Conservation (phyloP, 2,888 invertebrate species). For the Leptopilina drosophilae region DNA sequence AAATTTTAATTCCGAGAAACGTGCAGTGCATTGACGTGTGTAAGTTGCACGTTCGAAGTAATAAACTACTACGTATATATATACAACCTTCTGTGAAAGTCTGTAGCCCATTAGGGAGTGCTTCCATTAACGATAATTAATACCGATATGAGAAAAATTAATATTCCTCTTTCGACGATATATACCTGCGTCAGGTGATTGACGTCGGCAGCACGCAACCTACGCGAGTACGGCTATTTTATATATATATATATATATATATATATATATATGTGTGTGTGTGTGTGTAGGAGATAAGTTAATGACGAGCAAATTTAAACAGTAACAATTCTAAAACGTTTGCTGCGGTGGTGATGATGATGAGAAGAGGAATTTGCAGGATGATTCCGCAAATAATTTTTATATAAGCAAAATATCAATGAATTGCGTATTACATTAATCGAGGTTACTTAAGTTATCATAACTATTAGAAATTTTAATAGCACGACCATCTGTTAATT, state of each 20-base stretch:
- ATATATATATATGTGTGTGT: neutral
- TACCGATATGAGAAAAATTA: constrained; percentile 15
- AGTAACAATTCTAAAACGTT: neutral
- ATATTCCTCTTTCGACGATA: constrained; percentile 17
- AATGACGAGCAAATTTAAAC: constrained; percentile 16
- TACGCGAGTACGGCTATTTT: neutral
- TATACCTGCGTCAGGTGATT: neutral
- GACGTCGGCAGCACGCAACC: constrained; percentile 17
- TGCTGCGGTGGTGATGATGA: neutral
- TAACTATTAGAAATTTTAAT: neutral
- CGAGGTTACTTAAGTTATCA: constrained; percentile 15
- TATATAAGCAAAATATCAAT: constrained; percentile 12
- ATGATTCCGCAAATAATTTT: constrained; percentile 16
- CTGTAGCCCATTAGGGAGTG: neutral
- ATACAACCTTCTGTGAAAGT: neutral
- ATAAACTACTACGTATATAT: neutral
- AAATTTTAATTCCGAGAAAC: constrained; percentile 1
- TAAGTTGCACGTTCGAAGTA: neutral
- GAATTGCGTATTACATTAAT: constrained; percentile 17
- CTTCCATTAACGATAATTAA: constrained; percentile 20
- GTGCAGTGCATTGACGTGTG: constrained; percentile 11
- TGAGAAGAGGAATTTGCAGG: constrained; percentile 2
- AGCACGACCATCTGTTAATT: constrained; percentile 2
- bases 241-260: neutral
- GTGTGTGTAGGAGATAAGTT: neutral